Evolutionary conservation across 2,113 vertebrate species (phyloP).

Genomic region (Datnioides undecimradiatus): DNA sequence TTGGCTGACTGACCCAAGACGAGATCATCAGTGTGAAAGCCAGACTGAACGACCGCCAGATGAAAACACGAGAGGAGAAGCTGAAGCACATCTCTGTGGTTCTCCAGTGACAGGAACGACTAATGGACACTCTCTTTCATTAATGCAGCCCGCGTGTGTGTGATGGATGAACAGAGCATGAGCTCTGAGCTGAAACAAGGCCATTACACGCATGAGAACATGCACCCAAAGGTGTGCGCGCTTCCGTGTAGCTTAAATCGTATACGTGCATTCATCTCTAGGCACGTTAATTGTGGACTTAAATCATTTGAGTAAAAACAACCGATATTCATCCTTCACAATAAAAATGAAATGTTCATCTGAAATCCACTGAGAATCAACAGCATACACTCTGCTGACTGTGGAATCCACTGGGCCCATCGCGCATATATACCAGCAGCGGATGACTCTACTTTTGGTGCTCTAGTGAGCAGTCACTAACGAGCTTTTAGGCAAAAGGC

Average conservation of each 20-base stretch:
- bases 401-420: too few relatives aligned
- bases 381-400: too few relatives aligned
- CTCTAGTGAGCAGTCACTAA: too few relatives aligned
- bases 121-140: slow-evolving; percentile 39
- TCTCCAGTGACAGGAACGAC: slow-evolving; percentile 34
- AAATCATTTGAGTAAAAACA: neutral
- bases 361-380: neutral
- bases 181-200: slow-evolving; percentile 12
- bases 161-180: slow-evolving; percentile 23
- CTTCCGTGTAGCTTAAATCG: neutral
- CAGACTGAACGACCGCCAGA: too few relatives aligned
- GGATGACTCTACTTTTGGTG: too few relatives aligned
- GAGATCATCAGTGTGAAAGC: too few relatives aligned
- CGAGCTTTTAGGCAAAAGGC: too few relatives aligned
- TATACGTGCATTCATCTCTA: neutral
- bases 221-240: slow-evolving; percentile 8
- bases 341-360: neutral
- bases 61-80: neutral
- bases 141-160: slow-evolving; percentile 28
- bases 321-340: neutral
- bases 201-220: slow-evolving; percentile 25
- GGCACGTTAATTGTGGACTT: neutral
- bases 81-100: neutral
- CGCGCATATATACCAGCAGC: too few relatives aligned
- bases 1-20: too few relatives aligned